Conservation (phyloP, 2,888 invertebrate species). For the Amphimallon solstitiale region DNA sequence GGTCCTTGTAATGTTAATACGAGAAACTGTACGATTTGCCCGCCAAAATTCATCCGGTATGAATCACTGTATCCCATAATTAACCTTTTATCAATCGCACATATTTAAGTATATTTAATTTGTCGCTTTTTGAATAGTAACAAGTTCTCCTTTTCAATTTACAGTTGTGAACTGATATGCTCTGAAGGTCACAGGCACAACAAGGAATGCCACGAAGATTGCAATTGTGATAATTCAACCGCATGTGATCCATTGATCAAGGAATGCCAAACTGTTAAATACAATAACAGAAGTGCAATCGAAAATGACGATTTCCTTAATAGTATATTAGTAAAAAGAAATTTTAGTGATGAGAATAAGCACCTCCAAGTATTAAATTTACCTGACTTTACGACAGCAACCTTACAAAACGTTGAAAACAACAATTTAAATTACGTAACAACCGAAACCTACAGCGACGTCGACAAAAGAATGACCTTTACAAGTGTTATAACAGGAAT, state of each 20-base stretch:
- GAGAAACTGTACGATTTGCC: slow-evolving; percentile 72
- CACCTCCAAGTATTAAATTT: neutral
- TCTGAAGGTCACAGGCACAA: slow-evolving; percentile 2
- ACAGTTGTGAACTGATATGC: slow-evolving; percentile 22
- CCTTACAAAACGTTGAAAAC: neutral
- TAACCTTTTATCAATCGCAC: neutral
- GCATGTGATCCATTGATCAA: slow-evolving; percentile 14
- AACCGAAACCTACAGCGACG: neutral
- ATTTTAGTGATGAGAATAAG: neutral
- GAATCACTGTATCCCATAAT: neutral
- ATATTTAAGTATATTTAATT: neutral
- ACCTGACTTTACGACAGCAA: neutral
- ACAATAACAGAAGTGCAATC: neutral
- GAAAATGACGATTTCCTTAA: neutral
- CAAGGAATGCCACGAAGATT: slow-evolving; percentile 5
- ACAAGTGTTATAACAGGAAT: neutral
- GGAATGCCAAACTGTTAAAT: neutral
- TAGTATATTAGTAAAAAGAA: neutral
- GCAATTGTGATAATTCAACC: slow-evolving; percentile 7
- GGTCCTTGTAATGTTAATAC: slow-evolving; percentile 72
- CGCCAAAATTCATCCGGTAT: slow-evolving; percentile 74
- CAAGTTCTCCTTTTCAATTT: neutral
- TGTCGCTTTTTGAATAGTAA: neutral
- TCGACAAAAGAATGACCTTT: neutral
- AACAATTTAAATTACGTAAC: neutral